These are phyloP conservation scores for Anas flavirostris DNA, from an alignment of 2,797 vertebrate genomes.

Conservation along the genomic window DNA sequence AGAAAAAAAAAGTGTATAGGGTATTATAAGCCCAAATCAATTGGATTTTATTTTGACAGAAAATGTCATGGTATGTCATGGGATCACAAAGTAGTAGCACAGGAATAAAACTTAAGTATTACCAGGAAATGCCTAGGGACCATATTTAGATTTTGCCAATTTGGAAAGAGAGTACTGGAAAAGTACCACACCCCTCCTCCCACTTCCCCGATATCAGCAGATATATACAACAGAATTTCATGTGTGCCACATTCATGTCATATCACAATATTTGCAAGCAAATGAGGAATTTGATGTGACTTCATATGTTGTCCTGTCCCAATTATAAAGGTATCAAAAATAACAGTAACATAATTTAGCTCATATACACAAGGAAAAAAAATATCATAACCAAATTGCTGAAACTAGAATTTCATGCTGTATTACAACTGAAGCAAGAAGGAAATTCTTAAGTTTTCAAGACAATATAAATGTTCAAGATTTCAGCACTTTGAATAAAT, in stretches of 20 bases:
- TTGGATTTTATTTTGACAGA: neutral
- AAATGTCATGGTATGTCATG: neutral
- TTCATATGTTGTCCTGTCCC: neutral
- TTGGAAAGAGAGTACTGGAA: neutral
- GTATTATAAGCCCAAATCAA: neutral
- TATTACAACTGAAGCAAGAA: neutral
- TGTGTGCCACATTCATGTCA: neutral
- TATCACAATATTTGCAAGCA: neutral
- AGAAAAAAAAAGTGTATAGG: neutral
- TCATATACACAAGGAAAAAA: neutral
- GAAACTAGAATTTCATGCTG: neutral
- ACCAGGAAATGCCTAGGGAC: neutral
- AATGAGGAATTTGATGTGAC: neutral
- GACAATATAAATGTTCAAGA: neutral
- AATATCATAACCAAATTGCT: neutral
- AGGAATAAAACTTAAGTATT: neutral
- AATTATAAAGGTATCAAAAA: neutral
- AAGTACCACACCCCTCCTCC: accelerated
- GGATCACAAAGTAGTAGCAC: neutral
- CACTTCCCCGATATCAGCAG: neutral
- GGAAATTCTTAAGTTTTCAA: neutral
- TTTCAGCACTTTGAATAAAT: neutral
- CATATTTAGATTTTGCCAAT: neutral
- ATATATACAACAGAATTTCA: neutral
- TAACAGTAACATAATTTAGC: neutral